These are phyloP conservation scores for Latrodectus geometricus DNA, from an alignment of 1,140 invertebrate species.

Conservation along the genomic window DNA sequence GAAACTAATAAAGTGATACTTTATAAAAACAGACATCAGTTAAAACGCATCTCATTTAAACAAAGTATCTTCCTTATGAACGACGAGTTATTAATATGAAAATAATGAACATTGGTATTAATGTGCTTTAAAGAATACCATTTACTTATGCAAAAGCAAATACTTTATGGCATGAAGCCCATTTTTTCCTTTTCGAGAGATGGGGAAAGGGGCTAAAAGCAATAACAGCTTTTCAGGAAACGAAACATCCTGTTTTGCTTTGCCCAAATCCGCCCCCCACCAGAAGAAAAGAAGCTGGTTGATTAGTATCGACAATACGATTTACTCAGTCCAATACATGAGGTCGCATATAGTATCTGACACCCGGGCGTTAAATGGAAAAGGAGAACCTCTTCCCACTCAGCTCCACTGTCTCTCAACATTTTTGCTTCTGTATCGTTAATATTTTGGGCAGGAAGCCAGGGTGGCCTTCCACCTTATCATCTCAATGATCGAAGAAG, in stretches of 20 bases:
- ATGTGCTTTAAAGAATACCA: not conserved
- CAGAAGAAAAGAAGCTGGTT: not conserved
- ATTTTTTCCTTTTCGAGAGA: not conserved
- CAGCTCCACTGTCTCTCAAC: not conserved
- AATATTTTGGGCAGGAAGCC: constrained; percentile 17
- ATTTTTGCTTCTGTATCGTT: constrained; percentile 7
- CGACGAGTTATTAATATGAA: not conserved
- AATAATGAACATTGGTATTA: not conserved
- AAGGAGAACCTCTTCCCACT: not conserved
- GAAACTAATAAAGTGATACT: too few relatives aligned
- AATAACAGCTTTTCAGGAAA: not conserved
- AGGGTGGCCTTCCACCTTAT: not conserved
- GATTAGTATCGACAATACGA: constrained; percentile 19
- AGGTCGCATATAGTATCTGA: not conserved
- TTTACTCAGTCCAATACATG: not conserved
- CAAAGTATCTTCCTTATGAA: too few relatives aligned
- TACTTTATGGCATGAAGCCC: not conserved
- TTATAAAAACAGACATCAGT: too few relatives aligned
- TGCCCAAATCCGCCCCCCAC: not conserved
- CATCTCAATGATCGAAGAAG: not conserved
- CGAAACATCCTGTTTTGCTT: too few relatives aligned
- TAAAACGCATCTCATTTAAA: too few relatives aligned
- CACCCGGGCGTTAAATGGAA: constrained; percentile 4
- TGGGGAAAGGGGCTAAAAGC: not conserved
- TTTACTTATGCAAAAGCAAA: not conserved